Evolutionary conservation across 2,888 invertebrate genomes (phyloP).

Genomic region (Epinotia ramella): DNA sequence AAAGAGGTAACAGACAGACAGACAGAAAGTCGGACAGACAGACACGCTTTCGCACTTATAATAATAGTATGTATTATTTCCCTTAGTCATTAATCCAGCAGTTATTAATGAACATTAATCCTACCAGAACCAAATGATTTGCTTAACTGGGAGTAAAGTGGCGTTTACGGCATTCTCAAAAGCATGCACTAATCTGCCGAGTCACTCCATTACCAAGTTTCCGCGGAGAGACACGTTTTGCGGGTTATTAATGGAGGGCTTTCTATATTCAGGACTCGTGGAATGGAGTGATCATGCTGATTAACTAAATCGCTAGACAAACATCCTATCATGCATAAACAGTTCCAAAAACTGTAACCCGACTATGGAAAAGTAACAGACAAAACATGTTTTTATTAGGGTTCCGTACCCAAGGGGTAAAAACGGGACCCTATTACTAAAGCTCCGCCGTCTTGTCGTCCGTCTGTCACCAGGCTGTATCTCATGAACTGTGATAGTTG

Average conservation of each 20-base stretch:
- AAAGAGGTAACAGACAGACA: too few relatives aligned
- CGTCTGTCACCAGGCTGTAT: too few relatives aligned
- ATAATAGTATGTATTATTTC: neutral
- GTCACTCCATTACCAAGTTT: conserved; percentile 38
- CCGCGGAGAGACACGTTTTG: conserved; percentile 32
- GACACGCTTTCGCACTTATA: too few relatives aligned
- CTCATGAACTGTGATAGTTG: too few relatives aligned
- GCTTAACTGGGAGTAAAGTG: neutral
- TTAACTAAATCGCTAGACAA: neutral
- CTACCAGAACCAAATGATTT: neutral
- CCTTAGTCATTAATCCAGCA: conserved; percentile 18
- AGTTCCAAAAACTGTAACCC: too few relatives aligned
- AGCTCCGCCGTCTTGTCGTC: too few relatives aligned
- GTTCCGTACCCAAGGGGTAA: too few relatives aligned
- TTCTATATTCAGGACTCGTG: conserved; percentile 15
- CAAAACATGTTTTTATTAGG: too few relatives aligned
- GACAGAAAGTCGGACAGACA: too few relatives aligned
- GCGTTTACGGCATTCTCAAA: conserved; percentile 5
- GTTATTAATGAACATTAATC: conserved; percentile 16
- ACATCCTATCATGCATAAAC: neutral
- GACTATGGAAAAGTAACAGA: too few relatives aligned
- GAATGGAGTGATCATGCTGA: conserved; percentile 1
- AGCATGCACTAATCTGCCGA: conserved; percentile 20
- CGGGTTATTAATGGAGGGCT: conserved; percentile 35
- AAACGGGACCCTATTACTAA: too few relatives aligned